Conservation (phyloP, 1,140 invertebrate genomes). For the Asobara japonica region DNA sequence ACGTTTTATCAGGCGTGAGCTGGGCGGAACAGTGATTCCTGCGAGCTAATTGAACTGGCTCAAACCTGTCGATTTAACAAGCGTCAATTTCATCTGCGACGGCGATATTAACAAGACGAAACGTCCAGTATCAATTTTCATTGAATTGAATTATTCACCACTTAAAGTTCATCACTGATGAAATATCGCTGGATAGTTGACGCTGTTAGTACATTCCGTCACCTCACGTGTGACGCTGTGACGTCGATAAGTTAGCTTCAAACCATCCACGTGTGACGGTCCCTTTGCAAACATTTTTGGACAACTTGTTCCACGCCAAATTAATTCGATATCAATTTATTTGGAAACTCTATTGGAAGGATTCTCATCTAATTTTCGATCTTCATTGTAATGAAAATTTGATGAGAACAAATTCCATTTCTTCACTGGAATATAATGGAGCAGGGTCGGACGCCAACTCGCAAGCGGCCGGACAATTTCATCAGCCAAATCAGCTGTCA, state of each 20-base stretch:
- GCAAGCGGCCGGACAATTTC: not conserved
- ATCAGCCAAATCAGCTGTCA: constrained; percentile 1
- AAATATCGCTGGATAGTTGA: not conserved
- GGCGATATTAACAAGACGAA: not conserved
- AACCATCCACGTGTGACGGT: constrained; percentile 10
- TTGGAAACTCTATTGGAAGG: not conserved
- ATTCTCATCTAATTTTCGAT: not conserved
- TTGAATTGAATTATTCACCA: not conserved
- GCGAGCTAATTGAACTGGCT: constrained; percentile 16
- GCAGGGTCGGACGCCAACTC: not conserved
- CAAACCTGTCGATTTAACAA: not conserved
- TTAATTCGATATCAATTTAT: too few relatives aligned
- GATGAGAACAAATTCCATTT: not conserved
- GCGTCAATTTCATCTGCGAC: not conserved
- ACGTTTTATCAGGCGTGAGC: not conserved
- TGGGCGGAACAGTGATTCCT: not conserved
- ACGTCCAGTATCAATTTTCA: not conserved
- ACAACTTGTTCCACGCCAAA: too few relatives aligned
- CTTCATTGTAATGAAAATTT: not conserved
- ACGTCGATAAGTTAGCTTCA: constrained; percentile 14
- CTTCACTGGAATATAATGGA: not conserved
- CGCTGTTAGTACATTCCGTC: not conserved
- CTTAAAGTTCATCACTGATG: not conserved
- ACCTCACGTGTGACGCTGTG: not conserved
- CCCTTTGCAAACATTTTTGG: not conserved